These are phyloP conservation scores for Eurois occulta DNA, from an alignment of 2,888 invertebrate species.

Conservation along the genomic window DNA sequence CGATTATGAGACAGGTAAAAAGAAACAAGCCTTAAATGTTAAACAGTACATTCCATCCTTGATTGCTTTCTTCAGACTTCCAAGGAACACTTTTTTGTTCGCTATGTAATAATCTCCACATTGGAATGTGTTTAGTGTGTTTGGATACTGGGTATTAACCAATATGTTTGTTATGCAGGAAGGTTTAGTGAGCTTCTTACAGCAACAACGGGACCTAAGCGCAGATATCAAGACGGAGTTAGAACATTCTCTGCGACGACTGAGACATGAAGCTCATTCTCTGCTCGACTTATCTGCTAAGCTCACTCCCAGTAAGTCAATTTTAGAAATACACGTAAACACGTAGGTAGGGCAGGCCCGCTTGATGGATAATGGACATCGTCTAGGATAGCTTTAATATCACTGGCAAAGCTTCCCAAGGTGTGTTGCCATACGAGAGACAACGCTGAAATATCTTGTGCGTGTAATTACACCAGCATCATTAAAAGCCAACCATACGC, in stretches of 20 bases:
- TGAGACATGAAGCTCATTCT: conserved; percentile 93
- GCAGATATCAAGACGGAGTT: conserved; percentile 92
- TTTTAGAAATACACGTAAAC: neutral
- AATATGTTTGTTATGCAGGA: conserved; percentile 72
- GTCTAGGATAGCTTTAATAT: neutral
- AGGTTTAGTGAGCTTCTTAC: conserved; percentile 90
- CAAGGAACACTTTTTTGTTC: neutral
- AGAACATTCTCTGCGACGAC: conserved; percentile 92
- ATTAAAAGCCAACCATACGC: neutral
- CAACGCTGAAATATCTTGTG: neutral
- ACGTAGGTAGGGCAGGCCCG: too few relatives aligned
- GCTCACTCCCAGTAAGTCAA: conserved; percentile 75
- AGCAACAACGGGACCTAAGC: conserved; percentile 87
- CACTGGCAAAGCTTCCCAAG: neutral
- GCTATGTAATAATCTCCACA: neutral
- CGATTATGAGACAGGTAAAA: neutral
- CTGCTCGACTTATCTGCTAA: conserved; percentile 91
- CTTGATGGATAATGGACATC: neutral
- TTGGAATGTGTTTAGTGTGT: neutral
- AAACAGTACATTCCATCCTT: neutral
- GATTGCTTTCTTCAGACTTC: neutral
- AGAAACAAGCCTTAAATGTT: neutral
- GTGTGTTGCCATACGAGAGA: neutral
- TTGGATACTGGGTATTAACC: neutral
- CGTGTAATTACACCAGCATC: neutral